These are phyloP conservation scores for Neogobius melanostomus DNA, from an alignment of 2,113 vertebrate species.

Conservation along the genomic window DNA sequence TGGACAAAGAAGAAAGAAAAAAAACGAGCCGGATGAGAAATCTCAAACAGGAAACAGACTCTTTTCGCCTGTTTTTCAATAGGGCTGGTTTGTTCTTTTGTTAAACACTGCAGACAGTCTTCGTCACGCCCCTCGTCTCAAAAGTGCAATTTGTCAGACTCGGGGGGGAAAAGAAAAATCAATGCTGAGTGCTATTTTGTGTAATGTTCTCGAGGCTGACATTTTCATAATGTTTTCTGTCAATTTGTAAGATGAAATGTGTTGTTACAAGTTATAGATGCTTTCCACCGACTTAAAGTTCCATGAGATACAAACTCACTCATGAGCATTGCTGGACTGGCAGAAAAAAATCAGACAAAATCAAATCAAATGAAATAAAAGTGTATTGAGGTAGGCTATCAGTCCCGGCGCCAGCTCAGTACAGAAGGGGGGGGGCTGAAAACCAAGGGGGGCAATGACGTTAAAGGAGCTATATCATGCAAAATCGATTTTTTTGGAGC, in stretches of 20 bases:
- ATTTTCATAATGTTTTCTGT: conserved; percentile 6
- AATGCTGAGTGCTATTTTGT: not conserved
- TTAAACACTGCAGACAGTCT: conserved; percentile 4
- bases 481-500: too few species aligned
- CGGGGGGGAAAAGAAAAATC: not conserved
- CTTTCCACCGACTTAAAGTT: not conserved
- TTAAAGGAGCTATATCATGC: too few species aligned
- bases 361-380: not conserved
- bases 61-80: not conserved
- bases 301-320: not conserved
- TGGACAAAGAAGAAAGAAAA: not conserved
- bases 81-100: not conserved
- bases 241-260: not conserved
- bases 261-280: not conserved
- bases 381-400: too few species aligned
- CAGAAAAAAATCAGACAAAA: not conserved
- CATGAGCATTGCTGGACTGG: too few species aligned
- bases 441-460: too few species aligned
- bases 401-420: too few species aligned
- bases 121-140: not conserved
- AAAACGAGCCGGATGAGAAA: conserved; percentile 27
- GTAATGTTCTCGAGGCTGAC: not conserved
- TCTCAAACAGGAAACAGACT: conserved; percentile 1
- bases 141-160: not conserved
- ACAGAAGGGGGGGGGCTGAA: too few species aligned